A percentile compares a stretch with the other conserved stretches of the same genome.
Evolutionary conservation across 2,888 invertebrate genomes (phyloP).

Genomic region (Idaea aversata): DNA sequence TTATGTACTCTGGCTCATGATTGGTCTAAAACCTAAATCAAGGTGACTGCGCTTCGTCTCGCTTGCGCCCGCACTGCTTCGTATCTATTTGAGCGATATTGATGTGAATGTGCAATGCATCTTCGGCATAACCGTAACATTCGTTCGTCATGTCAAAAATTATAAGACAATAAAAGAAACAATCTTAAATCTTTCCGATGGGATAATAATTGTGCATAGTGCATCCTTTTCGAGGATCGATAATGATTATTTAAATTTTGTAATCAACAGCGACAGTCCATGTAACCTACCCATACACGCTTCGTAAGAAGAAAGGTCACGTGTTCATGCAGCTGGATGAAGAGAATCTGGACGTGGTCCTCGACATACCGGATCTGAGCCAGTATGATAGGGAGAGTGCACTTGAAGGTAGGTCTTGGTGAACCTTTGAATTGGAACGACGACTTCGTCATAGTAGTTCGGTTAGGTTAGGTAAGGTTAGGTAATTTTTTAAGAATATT

Average conservation of each 20-base stretch:
- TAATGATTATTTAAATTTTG: slow-evolving; percentile 12
- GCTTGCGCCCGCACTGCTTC: not conserved
- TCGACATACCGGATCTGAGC: slow-evolving; percentile 50
- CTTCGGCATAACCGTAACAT: not conserved
- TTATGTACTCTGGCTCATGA: too few species aligned
- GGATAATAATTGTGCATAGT: too few species aligned
- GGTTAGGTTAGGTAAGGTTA: too few species aligned
- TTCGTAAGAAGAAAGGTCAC: slow-evolving; percentile 34
- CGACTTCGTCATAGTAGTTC: too few species aligned
- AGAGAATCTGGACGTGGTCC: slow-evolving; percentile 47
- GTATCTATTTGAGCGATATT: not conserved
- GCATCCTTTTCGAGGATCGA: too few species aligned
- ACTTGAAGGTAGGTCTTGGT: slow-evolving; percentile 34
- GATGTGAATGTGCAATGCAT: not conserved
- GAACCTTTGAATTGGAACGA: too few species aligned
- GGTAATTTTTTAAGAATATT: too few species aligned
- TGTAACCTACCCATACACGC: slow-evolving; percentile 40
- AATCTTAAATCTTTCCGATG: too few species aligned
- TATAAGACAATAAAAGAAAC: not conserved
- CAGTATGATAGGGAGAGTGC: slow-evolving; percentile 30
- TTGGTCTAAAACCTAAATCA: too few species aligned
- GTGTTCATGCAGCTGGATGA: slow-evolving; percentile 39
- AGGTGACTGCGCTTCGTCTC: not conserved
- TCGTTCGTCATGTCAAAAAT: too few species aligned
- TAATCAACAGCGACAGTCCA: slow-evolving; percentile 43